Base-by-base conservation (phyloP, 2,113 vertebrate genomes). In the Osmerus eperlanus region DNA sequence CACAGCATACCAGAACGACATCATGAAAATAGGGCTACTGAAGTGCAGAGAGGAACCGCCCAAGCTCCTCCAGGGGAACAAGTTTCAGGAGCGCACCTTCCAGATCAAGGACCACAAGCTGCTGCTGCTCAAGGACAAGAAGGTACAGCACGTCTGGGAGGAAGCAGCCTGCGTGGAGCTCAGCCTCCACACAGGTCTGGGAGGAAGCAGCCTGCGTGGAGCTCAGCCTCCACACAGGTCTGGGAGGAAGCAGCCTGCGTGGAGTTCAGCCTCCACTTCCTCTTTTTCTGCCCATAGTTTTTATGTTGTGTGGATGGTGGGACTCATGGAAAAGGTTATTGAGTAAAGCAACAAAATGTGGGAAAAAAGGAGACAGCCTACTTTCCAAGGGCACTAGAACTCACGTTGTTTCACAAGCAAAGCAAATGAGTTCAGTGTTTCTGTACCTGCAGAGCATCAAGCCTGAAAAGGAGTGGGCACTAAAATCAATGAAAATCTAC, bases 71-170 rank as follows among this genome's bases (percentile, higher is more conserved):
- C 90, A 92, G 85, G 95, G 95, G 2, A 96, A 88, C 88, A 94
- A 92, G 59, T 99, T 99, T 80, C 96, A 98, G 85, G 97, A 98
- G 79, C 94, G 95, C 54, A 95, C 94, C 21, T 98, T 99, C 2
- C 94, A 98, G 87, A 92, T 99, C 76, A 92, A 55, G 8, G 92
- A 93, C 23, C 92, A 89, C 73, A 95, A 91, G 74, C 92, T 99
- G 67, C 87, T 98, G 62, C 86, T 99, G 75, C 94, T 98, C 71
- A 99, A 97, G 80, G 97, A 99, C 87, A 98, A 96, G 85, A 95
- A 93, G 94, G 97, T 98, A 87, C 29, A 29, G 32, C 28, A 58
- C 16, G 19, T n/a, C 32, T 56, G 41, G 41, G 9, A 47, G 9
- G 41, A 47, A 11, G 41, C 41, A 2, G 41, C 41, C 41, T 47